Evolutionary conservation across 2,888 invertebrate genomes (phyloP), one percentile per base, ranked within the genome.

Genomic region (Volucella bombylans): DNA sequence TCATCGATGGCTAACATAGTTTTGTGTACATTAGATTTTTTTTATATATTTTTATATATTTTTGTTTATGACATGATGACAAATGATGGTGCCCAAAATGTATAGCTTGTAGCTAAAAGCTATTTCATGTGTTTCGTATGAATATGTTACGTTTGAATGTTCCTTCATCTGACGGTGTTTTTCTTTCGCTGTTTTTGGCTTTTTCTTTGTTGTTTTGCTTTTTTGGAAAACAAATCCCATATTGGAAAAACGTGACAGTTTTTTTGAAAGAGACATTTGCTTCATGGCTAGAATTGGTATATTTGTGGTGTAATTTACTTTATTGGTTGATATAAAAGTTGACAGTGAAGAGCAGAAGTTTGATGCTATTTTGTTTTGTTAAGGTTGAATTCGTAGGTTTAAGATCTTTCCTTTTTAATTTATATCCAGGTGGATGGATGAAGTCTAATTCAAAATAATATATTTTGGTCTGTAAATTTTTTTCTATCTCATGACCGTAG

Each of bases 231-330:
- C 2, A 54, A 54, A 62, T 14, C 47, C 68, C 68, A 77, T 69
- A 77, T 77, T 77, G 61, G 69, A 41, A 54, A 68, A 69, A 77
- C 69, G 77, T 77, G 77, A 77, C 77, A 54, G 45, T 69, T 77
- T 77, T 61, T 77, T 39, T 23, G 43, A 68, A 68, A 62, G 15
- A 31, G 39, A 15, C 12, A 69, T 52, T 72, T 14, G 18, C 47
- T 23, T 23, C 49, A 43, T 14, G 38, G 14, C 50, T 71, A 49
- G 41, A 31, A 15, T 59, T 18, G 18, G 14, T 18, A 15, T 71
- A 43, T 50, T 10, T 50, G 31, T 59, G 47, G 9, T 12, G 23
- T 41, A 59, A 11, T 59, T 59, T n/a, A 43, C 41, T 50, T 71
- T 41, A 57, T 59, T 61, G 52, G n/a, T 6, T 31, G 6, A 31